Base-by-base conservation (phyloP, 1,140 invertebrate species). In the Trissolcus basalis region DNA sequence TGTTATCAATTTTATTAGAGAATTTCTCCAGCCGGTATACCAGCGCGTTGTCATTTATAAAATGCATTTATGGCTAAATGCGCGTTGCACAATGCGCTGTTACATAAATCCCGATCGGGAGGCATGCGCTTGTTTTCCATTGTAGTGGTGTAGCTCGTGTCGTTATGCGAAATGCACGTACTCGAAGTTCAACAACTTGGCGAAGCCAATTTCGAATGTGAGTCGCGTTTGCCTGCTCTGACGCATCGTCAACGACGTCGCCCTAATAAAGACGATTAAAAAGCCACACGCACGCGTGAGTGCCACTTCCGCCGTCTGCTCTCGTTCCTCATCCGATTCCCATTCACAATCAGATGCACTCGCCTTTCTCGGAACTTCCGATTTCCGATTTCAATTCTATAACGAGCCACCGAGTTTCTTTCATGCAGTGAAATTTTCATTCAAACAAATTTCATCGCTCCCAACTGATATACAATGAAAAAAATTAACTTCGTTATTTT, bases 1-100 rank as follows among this genome's bases (percentile, higher is more conserved):
- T 72, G 69, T 72, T 72, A 72, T 72, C 69, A 64, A 72, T 71
- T 63, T 63, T 71, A 63, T 63, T 63, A 27, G 19, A 27, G 53
- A 71, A 63, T 71, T 71, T 71, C 68, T 14, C 51, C 53, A 13
- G 13, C 59, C 44, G 45, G 56, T 55, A 53, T 32, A 35, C 55
- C 50, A 35, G n/a, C 15, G 48, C 50, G 59, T 63, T 56, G 68
- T 71, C 58, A 55, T 63, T 71, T 71, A 49, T 63, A 71, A 71
- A 63, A 71, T 63, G 59, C 68, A 63, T 63, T 71, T 71, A 63
- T 71, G 59, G 68, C 11, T 55, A 71, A 71, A 71, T 58, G 47
- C 47, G 54, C 47, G 54, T 72, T 72, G 60, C 53, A 47, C 59
- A 72, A 63, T 64, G 59, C 27, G 6, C 47, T 50, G 54, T 72